phyloP scores from a whole-genome alignment of 2,888 invertebrate genomes.

The Drosophila falleni region DNA sequence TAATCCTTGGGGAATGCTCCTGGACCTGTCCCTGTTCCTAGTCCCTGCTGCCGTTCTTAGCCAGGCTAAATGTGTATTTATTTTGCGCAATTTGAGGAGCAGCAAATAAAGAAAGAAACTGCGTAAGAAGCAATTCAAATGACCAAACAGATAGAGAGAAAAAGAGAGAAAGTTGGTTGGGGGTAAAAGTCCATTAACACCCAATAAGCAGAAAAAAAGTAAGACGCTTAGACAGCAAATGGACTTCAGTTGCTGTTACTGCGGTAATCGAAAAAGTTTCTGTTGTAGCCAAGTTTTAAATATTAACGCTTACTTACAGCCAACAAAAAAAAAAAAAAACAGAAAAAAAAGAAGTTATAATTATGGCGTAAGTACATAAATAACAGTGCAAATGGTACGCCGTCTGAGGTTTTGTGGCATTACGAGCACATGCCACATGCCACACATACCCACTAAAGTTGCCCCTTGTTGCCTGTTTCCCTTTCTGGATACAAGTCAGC shows the following conservation, averaged over 20 bases:
- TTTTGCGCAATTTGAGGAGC: slow-evolving; percentile 68
- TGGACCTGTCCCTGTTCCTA: not conserved
- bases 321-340: slow-evolving; percentile 38
- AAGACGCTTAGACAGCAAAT: slow-evolving; percentile 24
- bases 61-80: slow-evolving; percentile 78
- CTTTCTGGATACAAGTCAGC: slow-evolving; percentile 23
- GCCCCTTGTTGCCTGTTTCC: not conserved
- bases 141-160: slow-evolving; percentile 57
- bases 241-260: slow-evolving; percentile 41
- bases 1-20: slow-evolving; percentile 80
- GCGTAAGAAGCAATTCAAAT: slow-evolving; percentile 79
- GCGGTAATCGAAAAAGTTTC: slow-evolving; percentile 80
- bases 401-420: slow-evolving; percentile 11
- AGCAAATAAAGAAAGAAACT: slow-evolving; percentile 24
- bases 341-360: slow-evolving; percentile 61
- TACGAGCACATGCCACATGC: slow-evolving; percentile 31
- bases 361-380: slow-evolving; percentile 79
- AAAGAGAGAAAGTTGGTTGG: not conserved
- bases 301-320: slow-evolving; percentile 80
- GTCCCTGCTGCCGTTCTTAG: slow-evolving; percentile 17
- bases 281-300: slow-evolving; percentile 74
- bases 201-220: slow-evolving; percentile 69
- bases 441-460: slow-evolving; percentile 14
- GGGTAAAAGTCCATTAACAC: slow-evolving; percentile 76
- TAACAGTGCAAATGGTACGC: slow-evolving; percentile 64